Evolutionary conservation across 2,888 invertebrate species (phyloP), one percentile per base, ranked within the genome.

Genomic region (Drosophila melanosoma): DNA sequence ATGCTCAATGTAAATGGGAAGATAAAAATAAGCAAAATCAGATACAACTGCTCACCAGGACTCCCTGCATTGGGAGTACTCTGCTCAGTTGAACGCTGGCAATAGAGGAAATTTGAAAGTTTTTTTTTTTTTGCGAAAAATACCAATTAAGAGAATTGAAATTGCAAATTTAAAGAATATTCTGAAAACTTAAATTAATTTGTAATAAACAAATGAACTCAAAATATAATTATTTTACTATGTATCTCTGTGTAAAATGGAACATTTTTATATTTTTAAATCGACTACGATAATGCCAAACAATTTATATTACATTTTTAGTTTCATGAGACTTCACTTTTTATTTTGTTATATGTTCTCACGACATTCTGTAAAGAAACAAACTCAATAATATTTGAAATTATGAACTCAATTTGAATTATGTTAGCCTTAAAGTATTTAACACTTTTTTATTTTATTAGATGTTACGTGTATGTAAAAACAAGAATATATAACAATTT

Each of bases 1-100:
- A 85, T 86, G 85, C 87, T 85, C 85, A 85, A 85, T 81, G 81
- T 82, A 81, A 59, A 80, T 67, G 59, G 40, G 12, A 54, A 51
- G 60, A 49, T 58, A 49, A 49, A 40, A 60, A 59, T 57, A 67
- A 49, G 45, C 56, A 66, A 65, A 63, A 49, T 64, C 33, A 71
- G 62, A 58, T 58, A 40, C 36, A 52, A 57, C 51, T 54, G 54
- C 36, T 54, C 38, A 23, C 36, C 42, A 51, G 20, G 15, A 57
- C 61, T 61, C 51, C 38, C 29, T 48, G 12, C 29, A 29, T 17
- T 12, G 48, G 10, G 40, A 26, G n/a, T 38, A 26, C 48, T 15
- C 29, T 20, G 67, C 45, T 45, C 62, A 62, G 59, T 49, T n/a
- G 20, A 60, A 60, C 56, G 66, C 66, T 71, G 56, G 49, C 65